These are phyloP conservation scores for Schizothorax lantsangensis DNA, from an alignment of 2,797 vertebrate genomes.

Conservation along the genomic window DNA sequence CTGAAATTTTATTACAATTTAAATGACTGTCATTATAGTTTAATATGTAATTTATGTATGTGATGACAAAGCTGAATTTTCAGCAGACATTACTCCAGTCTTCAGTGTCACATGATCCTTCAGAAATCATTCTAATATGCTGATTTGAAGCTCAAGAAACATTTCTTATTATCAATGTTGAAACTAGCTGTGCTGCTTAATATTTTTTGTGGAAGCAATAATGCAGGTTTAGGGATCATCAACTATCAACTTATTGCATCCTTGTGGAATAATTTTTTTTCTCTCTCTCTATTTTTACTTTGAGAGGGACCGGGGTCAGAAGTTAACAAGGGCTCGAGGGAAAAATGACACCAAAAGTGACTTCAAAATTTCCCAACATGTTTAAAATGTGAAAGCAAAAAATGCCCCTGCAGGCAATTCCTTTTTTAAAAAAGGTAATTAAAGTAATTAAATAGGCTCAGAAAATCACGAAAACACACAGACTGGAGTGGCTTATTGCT, in stretches of 20 bases:
- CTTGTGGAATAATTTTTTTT: not conserved
- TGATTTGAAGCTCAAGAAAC: not conserved
- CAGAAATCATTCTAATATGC: not conserved
- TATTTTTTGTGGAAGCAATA: not conserved
- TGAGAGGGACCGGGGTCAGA: no score
- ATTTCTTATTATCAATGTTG: not conserved
- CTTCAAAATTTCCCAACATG: not conserved
- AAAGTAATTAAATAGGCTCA: not conserved
- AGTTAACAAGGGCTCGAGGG: not conserved
- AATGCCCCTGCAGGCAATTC: not conserved
- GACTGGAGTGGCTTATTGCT: not conserved
- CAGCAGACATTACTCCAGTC: not conserved
- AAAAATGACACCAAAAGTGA: not conserved
- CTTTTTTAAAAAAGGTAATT: not conserved
- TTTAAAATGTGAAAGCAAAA: not conserved
- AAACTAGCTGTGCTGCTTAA: not conserved
- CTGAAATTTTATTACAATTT: no score
- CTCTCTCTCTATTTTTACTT: no score
- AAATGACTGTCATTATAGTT: no score
- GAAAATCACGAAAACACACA: not conserved
- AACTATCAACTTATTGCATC: not conserved
- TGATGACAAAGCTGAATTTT: not conserved
- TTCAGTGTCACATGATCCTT: conserved; percentile 4
- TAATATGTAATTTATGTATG: no score
- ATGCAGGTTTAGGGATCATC: not conserved